phyloP scores from a whole-genome alignment of 2,797 vertebrate species.

The Macroramphosus scolopax region DNA sequence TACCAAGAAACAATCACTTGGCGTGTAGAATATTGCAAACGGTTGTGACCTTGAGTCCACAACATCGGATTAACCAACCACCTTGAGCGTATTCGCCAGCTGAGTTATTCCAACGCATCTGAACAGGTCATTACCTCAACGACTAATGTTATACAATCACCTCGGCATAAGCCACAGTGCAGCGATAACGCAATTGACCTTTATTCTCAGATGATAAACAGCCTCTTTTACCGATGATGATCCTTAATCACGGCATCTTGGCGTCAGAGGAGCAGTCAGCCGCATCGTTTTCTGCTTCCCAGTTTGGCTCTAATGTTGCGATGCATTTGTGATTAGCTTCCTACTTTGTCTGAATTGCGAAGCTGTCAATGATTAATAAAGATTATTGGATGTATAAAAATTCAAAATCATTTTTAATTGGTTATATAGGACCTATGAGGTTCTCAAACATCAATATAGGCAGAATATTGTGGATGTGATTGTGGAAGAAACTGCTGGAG shows the following conservation, averaged over 20 bases:
- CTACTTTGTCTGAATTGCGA: background rate
- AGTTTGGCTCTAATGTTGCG: no score
- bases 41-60: conserved; percentile 5
- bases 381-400: no score
- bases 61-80: conserved; percentile 3
- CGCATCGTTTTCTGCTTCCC: no score
- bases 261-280: conserved; percentile 3
- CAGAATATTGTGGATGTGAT: no score
- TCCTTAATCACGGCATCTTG: conserved; percentile 34
- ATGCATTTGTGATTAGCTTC: background rate
- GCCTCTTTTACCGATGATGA: conserved; percentile 34
- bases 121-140: conserved; percentile 23
- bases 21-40: background rate
- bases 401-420: no score
- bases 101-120: conserved; percentile 22
- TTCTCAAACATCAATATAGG: no score
- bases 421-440: no score
- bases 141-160: conserved; percentile 24
- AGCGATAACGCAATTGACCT: conserved; percentile 54
- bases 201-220: conserved; percentile 48
- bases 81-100: conserved; percentile 10
- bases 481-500: no score
- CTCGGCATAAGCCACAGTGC: conserved; percentile 30
- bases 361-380: background rate
- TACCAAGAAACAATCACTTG: background rate